Conservation (phyloP, 1,140 invertebrate species). For the Calephelis virginiensis region DNA sequence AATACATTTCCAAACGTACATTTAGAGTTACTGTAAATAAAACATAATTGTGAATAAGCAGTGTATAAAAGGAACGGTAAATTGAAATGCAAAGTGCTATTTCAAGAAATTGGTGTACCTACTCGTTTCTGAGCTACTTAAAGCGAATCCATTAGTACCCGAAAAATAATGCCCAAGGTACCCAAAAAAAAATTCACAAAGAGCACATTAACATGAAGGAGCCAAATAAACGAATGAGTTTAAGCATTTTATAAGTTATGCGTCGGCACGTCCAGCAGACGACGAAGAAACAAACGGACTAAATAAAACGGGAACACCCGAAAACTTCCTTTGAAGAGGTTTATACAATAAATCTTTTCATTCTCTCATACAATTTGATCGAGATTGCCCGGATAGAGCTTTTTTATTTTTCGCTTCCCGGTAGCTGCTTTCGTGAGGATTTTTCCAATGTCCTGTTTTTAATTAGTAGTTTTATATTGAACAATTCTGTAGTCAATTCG, state of each 20-base stretch:
- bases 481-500: constrained; percentile 35
- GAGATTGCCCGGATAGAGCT: constrained; percentile 54
- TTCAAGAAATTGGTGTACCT: constrained; percentile 33
- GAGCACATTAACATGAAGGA: constrained; percentile 47
- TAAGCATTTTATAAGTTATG: constrained; percentile 63
- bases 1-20: no score
- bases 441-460: constrained; percentile 40
- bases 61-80: constrained; percentile 18
- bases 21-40: background rate
- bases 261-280: constrained; percentile 56
- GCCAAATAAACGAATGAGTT: constrained; percentile 57
- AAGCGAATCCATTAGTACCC: constrained; percentile 34
- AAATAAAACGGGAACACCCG: constrained; percentile 65
- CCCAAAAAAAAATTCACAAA: constrained; percentile 38
- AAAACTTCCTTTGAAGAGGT: constrained; percentile 70
- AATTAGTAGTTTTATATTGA: constrained; percentile 39
- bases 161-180: constrained; percentile 36
- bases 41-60: constrained; percentile 2
- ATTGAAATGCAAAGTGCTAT: constrained; percentile 28
- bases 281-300: constrained; percentile 51
- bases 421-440: constrained; percentile 33
- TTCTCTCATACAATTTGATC: constrained; percentile 74
- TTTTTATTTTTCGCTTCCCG: constrained; percentile 44
- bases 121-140: constrained; percentile 25
- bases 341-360: constrained; percentile 74